phyloP scores from a whole-genome alignment of 1,140 invertebrate genomes.

The Lepidotrigona ventralis region DNA sequence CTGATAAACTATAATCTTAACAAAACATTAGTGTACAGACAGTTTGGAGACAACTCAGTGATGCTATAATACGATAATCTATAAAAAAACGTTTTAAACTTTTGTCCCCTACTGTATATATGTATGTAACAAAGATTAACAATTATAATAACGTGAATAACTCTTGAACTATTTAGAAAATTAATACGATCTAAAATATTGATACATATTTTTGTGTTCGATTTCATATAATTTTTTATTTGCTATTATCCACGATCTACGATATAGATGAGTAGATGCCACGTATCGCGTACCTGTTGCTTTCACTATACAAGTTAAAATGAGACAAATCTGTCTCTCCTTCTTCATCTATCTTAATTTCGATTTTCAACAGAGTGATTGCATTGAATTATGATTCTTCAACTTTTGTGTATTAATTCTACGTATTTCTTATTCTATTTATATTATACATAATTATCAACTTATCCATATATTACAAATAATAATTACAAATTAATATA shows the following conservation, averaged over 20 bases:
- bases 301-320: conserved; percentile 50
- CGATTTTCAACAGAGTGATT: not conserved
- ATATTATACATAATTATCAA: not conserved
- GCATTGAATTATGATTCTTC: not conserved
- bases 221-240: not conserved
- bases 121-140: not conserved
- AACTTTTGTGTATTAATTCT: not conserved
- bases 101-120: too few species aligned
- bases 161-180: not conserved
- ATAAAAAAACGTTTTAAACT: too few species aligned
- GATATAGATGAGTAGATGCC: not conserved
- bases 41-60: too few species aligned
- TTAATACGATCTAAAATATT: not conserved
- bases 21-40: too few species aligned
- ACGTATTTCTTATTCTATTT: not conserved
- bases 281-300: conserved; percentile 22
- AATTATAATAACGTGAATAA: not conserved
- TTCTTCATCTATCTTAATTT: not conserved
- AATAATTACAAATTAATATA: not conserved
- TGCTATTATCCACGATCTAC: not conserved
- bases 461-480: too few species aligned
- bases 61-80: too few species aligned
- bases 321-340: not conserved
- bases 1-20: too few species aligned
- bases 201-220: not conserved